Conservation (phyloP, 2,113 vertebrate species). For the Larimichthys crocea region DNA sequence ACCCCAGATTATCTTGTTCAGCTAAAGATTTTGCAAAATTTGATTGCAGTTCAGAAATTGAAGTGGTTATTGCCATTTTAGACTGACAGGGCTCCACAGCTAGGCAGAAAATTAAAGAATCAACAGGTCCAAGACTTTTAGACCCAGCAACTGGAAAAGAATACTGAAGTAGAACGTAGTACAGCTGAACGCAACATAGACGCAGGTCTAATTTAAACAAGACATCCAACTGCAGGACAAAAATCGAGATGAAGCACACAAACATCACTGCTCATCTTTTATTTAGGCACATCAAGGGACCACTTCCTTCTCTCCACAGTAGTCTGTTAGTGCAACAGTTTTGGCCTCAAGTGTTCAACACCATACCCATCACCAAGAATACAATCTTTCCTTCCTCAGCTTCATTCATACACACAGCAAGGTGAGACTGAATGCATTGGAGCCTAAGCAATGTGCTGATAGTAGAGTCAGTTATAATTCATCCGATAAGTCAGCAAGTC, state of each 20-base stretch:
- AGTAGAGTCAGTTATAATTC: slow-evolving; percentile 10
- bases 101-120: too few species aligned
- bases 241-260: slow-evolving; percentile 49
- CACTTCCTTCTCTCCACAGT: slow-evolving; percentile 38
- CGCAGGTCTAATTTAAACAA: not conserved
- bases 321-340: slow-evolving; percentile 41
- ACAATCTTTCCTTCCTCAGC: not conserved
- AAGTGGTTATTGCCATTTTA: not conserved
- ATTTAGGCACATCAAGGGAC: slow-evolving; percentile 91
- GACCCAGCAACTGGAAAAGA: not conserved
- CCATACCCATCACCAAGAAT: slow-evolving; percentile 72
- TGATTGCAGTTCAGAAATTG: not conserved
- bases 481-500: slow-evolving; percentile 28
- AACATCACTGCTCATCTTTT: slow-evolving; percentile 85
- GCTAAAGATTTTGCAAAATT: not conserved
- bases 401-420: slow-evolving; percentile 9
- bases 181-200: not conserved
- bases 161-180: not conserved
- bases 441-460: slow-evolving; percentile 27
- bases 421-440: slow-evolving; percentile 11
- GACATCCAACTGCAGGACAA: not conserved
- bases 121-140: not conserved
- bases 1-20: not conserved
- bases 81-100: not conserved
- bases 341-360: slow-evolving; percentile 80